Evolutionary conservation across 1,140 invertebrate genomes (phyloP).

Genomic region (Paracyclopina nana): DNA sequence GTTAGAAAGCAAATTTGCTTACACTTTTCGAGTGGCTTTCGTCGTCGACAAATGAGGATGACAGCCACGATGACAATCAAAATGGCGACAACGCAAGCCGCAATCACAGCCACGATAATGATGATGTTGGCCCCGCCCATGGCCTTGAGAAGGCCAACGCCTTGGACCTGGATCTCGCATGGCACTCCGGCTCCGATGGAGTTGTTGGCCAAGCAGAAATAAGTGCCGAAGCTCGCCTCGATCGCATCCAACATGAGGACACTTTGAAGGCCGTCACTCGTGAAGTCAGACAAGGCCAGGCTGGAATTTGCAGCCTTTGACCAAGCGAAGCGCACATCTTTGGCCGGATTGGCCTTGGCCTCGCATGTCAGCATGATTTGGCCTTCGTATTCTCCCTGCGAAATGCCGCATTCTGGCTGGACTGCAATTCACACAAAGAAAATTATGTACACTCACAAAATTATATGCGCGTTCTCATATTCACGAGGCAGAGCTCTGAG

Average conservation of each 20-base stretch:
- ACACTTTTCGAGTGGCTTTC: conserved; percentile 54
- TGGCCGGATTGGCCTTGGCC: conserved; percentile 52
- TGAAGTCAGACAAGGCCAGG: conserved; percentile 20
- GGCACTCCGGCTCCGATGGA: conserved; percentile 46
- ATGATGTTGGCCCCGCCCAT: conserved; percentile 51
- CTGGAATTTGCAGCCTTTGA: conserved; percentile 48
- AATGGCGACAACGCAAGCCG: conserved; percentile 49
- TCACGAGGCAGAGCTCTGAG: no score
- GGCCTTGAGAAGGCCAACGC: conserved; percentile 22
- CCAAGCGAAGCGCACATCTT: conserved; percentile 64
- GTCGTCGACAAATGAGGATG: conserved; percentile 49
- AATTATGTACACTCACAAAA: no score
- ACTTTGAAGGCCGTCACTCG: conserved; percentile 23
- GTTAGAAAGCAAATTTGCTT: conserved; percentile 34
- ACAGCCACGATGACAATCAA: conserved; percentile 61
- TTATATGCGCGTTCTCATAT: no score
- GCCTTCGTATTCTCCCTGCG: conserved; percentile 45
- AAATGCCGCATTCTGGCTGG: conserved; percentile 60
- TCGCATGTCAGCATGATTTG: conserved; percentile 54
- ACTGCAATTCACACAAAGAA: no score
- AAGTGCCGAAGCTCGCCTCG: conserved; percentile 47
- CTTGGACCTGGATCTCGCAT: conserved; percentile 55
- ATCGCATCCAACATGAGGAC: conserved; percentile 41
- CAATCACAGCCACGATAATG: conserved; percentile 47
- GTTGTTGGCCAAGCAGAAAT: conserved; percentile 64